These are phyloP conservation scores for Rhabdomys pumilio DNA, from an alignment of 2,797 vertebrate genomes.

Conservation along the genomic window DNA sequence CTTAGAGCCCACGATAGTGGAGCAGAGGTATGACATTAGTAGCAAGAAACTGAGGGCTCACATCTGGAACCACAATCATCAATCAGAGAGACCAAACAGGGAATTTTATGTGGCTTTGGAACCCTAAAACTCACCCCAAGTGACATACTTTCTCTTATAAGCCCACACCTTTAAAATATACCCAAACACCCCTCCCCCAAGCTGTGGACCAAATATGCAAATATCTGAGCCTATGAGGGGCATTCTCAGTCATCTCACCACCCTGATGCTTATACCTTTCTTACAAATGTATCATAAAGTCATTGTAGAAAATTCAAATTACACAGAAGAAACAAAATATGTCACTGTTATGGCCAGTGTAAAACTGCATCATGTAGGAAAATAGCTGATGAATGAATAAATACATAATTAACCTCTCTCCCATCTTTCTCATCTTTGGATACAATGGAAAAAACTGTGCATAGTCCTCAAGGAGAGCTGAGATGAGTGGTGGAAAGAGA, in stretches of 20 bases:
- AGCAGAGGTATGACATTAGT: not conserved
- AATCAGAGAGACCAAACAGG: not conserved
- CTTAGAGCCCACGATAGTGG: not conserved
- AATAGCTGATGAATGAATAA: not conserved
- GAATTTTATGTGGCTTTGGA: not conserved
- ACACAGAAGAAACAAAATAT: not conserved
- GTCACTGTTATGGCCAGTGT: not conserved
- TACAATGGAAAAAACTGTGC: not conserved
- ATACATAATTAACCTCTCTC: not conserved
- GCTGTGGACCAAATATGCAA: not conserved
- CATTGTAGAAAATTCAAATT: constrained; percentile 33
- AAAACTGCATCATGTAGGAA: not conserved
- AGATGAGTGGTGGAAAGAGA: not conserved
- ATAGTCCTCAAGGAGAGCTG: not conserved
- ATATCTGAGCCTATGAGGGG: not conserved
- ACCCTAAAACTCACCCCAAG: not conserved
- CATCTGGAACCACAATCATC: not conserved
- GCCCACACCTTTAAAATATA: not conserved
- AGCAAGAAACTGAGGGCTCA: not conserved
- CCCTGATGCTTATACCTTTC: not conserved
- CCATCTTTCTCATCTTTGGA: not conserved
- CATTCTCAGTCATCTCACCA: not conserved
- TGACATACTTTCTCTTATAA: not conserved
- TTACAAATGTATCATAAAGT: constrained; percentile 3
- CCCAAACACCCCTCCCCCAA: not conserved